Evolutionary conservation across 1,140 invertebrate genomes (phyloP).

Genomic region (Nasonia vitripennis): DNA sequence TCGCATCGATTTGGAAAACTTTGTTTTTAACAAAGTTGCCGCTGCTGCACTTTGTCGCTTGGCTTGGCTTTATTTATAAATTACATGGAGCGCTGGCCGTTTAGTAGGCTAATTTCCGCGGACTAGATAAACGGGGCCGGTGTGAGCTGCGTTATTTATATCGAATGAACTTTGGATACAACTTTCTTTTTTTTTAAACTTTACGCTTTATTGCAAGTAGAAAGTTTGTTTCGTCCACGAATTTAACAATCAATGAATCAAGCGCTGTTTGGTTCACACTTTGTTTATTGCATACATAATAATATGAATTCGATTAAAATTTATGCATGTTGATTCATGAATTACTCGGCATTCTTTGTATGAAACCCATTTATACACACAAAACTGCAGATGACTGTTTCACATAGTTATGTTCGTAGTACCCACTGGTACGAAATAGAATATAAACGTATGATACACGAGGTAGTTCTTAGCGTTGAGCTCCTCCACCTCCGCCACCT

Average conservation of each 20-base stretch:
- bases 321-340: slow-evolving; percentile 28
- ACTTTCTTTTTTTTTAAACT: background rate
- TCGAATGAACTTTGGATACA: background rate
- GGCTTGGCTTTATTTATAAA: background rate
- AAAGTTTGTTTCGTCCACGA: background rate
- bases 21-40: background rate
- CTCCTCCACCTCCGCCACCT: slow-evolving; percentile 62
- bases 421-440: slow-evolving; percentile 44
- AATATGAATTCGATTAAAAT: background rate
- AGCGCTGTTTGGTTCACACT: background rate
- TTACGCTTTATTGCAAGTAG: background rate
- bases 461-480: slow-evolving; percentile 56
- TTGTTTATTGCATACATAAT: too few relatives aligned
- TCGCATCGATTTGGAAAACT: background rate
- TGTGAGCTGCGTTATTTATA: background rate
- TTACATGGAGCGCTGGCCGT: background rate
- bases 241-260: background rate
- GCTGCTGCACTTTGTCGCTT: too few relatives aligned
- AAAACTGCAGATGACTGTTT: background rate
- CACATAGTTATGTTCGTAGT: background rate
- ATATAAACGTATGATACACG: background rate
- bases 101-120: background rate
- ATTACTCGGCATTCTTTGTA: slow-evolving; percentile 3
- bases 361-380: background rate
- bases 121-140: background rate